Conservation (phyloP, 2,113 vertebrate species). For the Empidonax alnorum region DNA sequence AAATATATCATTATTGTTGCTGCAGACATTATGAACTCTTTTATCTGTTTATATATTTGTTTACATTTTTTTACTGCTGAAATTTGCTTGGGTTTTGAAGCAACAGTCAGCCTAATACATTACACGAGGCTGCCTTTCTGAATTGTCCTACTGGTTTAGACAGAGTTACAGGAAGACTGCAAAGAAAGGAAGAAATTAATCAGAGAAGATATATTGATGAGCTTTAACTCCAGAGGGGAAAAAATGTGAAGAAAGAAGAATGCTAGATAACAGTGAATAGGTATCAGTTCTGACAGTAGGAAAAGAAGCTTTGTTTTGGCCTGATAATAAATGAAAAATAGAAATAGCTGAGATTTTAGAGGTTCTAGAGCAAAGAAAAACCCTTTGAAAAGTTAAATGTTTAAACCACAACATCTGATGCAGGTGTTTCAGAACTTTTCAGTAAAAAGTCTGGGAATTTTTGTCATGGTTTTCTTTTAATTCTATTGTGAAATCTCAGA, state of each 20-base stretch:
- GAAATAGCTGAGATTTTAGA: not conserved
- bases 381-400: not conserved
- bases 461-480: not conserved
- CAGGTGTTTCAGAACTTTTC: not conserved
- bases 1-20: not conserved
- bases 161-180: not conserved
- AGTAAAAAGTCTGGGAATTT: not conserved
- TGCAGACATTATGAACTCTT: not conserved
- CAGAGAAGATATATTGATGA: not conserved
- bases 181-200: not conserved
- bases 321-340: not conserved
- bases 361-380: not conserved
- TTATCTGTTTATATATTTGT: not conserved
- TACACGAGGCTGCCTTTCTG: not conserved
- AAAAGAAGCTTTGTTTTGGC: rapidly evolving
- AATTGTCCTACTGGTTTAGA: not conserved
- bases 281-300: not conserved
- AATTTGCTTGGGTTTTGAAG: not conserved
- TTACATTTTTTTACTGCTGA: not conserved
- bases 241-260: not conserved
- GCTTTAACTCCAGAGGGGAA: not conserved
- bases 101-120: not conserved
- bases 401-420: not conserved
- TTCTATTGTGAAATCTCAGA: not conserved
- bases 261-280: not conserved